These are phyloP conservation scores for Drosophila lutescens DNA, from an alignment of 2,888 invertebrate species.

Conservation along the genomic window DNA sequence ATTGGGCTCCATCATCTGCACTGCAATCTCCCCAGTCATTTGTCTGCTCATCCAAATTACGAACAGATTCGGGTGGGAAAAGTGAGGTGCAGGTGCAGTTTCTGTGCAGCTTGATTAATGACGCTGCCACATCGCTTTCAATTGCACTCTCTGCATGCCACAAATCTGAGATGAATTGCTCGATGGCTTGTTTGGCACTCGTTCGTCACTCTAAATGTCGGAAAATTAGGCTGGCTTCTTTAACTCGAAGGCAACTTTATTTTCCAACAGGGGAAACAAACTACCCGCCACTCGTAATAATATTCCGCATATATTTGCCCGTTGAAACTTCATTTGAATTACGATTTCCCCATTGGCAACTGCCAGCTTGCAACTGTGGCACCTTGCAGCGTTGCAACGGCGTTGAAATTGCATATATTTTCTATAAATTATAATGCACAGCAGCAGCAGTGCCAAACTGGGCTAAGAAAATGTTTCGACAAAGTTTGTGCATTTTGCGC, in stretches of 20 bases:
- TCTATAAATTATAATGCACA: slow-evolving; percentile 49
- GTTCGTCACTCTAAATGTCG: slow-evolving; percentile 1
- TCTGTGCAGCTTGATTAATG: slow-evolving; percentile 63
- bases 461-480: slow-evolving; percentile 54
- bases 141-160: slow-evolving; percentile 45
- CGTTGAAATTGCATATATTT: slow-evolving; percentile 45
- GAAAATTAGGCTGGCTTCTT: background rate
- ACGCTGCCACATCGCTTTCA: slow-evolving; percentile 59
- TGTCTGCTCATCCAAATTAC: slow-evolving; percentile 43
- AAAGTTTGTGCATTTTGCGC: slow-evolving; percentile 29
- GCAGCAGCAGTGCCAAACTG: slow-evolving; percentile 23
- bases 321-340: slow-evolving; percentile 53
- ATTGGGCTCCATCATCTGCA: slow-evolving; percentile 26
- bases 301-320: slow-evolving; percentile 44
- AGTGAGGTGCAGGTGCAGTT: slow-evolving; percentile 7
- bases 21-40: slow-evolving; percentile 35
- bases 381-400: slow-evolving; percentile 24
- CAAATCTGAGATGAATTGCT: slow-evolving; percentile 9
- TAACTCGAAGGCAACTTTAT: background rate
- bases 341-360: slow-evolving; percentile 44
- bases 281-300: slow-evolving; percentile 21
- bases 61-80: slow-evolving; percentile 12
- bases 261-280: background rate
- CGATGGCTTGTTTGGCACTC: slow-evolving; percentile 9
- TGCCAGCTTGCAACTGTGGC: slow-evolving; percentile 22